These are phyloP conservation scores for Drosophila navojoa DNA, from an alignment of 1,140 invertebrate genomes.

Conservation along the genomic window DNA sequence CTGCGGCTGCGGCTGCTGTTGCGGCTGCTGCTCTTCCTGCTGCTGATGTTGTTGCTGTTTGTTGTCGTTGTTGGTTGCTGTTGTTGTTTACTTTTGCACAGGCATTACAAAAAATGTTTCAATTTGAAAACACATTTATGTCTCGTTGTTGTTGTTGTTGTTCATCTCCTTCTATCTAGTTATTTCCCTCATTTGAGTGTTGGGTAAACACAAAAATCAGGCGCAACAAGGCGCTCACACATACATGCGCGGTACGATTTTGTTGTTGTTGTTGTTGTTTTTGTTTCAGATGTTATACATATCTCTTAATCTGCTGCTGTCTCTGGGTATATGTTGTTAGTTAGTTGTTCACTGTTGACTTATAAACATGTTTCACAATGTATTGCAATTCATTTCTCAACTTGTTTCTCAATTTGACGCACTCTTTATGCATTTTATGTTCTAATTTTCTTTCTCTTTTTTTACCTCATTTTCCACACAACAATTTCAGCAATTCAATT, in stretches of 20 bases:
- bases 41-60: slow-evolving; percentile 35
- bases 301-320: slow-evolving; percentile 38
- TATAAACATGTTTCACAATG: slow-evolving; percentile 84
- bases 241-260: slow-evolving; percentile 67
- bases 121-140: slow-evolving; percentile 68
- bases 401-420: slow-evolving; percentile 63
- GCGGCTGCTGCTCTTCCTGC: slow-evolving; percentile 48
- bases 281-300: slow-evolving; percentile 39
- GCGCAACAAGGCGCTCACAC: slow-evolving; percentile 79
- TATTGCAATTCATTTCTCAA: slow-evolving; percentile 74
- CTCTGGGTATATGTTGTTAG: slow-evolving; percentile 37
- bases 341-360: slow-evolving; percentile 75
- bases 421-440: slow-evolving; percentile 58
- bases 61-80: slow-evolving; percentile 19
- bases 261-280: slow-evolving; percentile 47
- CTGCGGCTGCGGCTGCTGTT: slow-evolving; percentile 47
- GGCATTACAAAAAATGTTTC: slow-evolving; percentile 45
- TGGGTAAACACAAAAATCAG: slow-evolving; percentile 30
- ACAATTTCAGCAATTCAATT: slow-evolving; percentile 79
- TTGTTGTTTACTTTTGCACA: slow-evolving; percentile 37
- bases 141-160: slow-evolving; percentile 17
- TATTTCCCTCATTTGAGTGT: slow-evolving; percentile 10
- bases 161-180: slow-evolving; percentile 25
- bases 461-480: slow-evolving; percentile 84
- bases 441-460: slow-evolving; percentile 32